Conservation (phyloP, 2,888 invertebrate species). For the Heterodera filipjevi region DNA sequence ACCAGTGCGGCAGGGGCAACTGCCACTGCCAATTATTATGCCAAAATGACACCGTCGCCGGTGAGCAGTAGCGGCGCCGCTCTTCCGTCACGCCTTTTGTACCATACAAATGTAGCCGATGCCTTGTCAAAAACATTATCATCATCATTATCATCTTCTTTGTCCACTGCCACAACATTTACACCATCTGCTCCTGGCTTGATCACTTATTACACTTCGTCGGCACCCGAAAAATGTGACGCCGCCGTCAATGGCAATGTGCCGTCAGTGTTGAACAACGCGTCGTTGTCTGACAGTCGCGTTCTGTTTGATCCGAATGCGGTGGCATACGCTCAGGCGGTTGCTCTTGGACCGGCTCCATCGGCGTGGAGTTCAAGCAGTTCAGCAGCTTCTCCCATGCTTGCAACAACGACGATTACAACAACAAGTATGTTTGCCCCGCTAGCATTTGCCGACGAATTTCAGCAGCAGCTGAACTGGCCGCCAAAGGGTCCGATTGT, state of each 20-base stretch:
- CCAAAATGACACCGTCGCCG: background rate
- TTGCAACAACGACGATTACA: constrained; percentile 13
- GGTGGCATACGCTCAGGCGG: constrained; percentile 12
- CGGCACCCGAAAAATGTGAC: constrained; percentile 42
- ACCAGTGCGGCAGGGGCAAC: background rate
- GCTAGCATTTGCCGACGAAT: constrained; percentile 25
- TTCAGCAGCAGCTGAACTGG: constrained; percentile 15
- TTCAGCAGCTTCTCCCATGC: background rate
- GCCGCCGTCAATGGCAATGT: constrained; percentile 19
- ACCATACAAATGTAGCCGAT: constrained; percentile 24
- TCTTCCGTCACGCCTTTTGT: background rate
- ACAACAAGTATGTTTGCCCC: background rate
- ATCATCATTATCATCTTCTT: background rate
- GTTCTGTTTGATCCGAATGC: constrained; percentile 18
- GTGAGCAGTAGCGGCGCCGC: background rate
- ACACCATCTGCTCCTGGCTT: background rate
- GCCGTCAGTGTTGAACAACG: background rate
- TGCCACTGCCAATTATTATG: background rate
- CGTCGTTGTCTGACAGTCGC: constrained; percentile 6
- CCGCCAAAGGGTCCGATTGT: background rate
- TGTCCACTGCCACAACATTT: background rate
- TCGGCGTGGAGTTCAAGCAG: constrained; percentile 1
- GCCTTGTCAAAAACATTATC: background rate
- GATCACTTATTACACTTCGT: constrained; percentile 47
- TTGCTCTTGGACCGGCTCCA: background rate